These are phyloP conservation scores for Uloborus plumipes DNA, from an alignment of 2,888 invertebrate genomes.

Conservation along the genomic window DNA sequence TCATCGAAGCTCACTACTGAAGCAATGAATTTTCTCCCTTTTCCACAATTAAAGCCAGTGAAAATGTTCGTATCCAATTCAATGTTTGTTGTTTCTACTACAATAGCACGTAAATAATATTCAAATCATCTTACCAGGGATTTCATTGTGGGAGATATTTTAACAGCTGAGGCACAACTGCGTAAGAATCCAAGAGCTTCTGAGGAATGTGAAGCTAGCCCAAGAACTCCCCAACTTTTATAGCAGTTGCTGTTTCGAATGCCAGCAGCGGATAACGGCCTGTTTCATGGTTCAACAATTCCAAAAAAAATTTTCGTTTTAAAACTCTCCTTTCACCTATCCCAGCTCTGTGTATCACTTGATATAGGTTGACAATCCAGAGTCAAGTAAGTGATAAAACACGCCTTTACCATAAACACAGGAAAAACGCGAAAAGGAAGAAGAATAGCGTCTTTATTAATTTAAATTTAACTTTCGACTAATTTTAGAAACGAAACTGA, in stretches of 20 bases:
- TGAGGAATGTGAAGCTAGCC: not conserved
- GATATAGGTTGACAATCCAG: constrained; percentile 55
- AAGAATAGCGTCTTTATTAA: too few species aligned
- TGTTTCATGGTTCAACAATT: constrained; percentile 49
- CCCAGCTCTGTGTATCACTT: constrained; percentile 2
- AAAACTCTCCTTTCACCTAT: constrained; percentile 18
- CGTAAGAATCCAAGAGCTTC: constrained; percentile 31
- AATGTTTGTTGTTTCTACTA: too few species aligned
- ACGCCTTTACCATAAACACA: constrained; percentile 23
- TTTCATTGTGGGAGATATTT: constrained; percentile 9
- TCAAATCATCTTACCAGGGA: constrained; percentile 24
- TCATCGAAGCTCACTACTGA: too few species aligned
- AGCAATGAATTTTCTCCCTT: too few species aligned
- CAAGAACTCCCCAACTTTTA: not conserved
- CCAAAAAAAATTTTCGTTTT: constrained; percentile 14
- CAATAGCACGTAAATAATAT: too few species aligned
- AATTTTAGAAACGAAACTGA: too few species aligned
- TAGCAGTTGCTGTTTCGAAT: not conserved
- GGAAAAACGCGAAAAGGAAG: constrained; percentile 3
- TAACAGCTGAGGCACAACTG: constrained; percentile 7
- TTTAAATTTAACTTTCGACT: too few species aligned
- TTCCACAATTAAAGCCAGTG: too few species aligned
- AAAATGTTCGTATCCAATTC: too few species aligned
- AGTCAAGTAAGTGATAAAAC: constrained; percentile 41
- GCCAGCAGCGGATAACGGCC: not conserved